phyloP scores from a whole-genome alignment of 2,113 vertebrate genomes.

The Thryonomys swinderianus region DNA sequence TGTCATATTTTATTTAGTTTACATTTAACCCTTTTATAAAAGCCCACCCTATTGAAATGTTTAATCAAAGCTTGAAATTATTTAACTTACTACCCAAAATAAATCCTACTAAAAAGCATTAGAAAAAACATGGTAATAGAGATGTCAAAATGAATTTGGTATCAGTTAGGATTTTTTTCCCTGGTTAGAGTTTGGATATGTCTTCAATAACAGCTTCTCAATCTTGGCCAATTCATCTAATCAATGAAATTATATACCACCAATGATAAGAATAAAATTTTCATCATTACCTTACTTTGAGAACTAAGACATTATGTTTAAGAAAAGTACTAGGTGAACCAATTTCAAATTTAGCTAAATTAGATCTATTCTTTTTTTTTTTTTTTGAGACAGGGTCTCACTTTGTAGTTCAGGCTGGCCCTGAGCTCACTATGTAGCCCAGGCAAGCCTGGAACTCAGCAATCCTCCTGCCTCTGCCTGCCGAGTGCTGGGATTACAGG shows the following conservation, averaged over 20 bases:
- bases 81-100: background rate
- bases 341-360: background rate
- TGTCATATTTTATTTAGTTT: background rate
- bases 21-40: background rate
- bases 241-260: background rate
- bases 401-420: too few relatives aligned
- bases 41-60: background rate
- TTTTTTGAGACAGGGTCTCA: too few relatives aligned
- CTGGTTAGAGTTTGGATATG: fast-evolving
- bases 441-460: too few relatives aligned
- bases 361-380: background rate
- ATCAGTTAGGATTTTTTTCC: background rate
- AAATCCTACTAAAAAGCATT: background rate
- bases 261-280: background rate
- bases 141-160: background rate
- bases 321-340: background rate
- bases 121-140: background rate
- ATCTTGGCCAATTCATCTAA: background rate
- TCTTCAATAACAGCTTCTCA: background rate
- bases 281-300: background rate
- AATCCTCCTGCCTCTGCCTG: too few relatives aligned
- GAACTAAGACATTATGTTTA: background rate
- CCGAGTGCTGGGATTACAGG: too few relatives aligned
- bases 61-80: background rate
- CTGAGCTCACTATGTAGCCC: too few relatives aligned